Base-by-base conservation (phyloP, 1,140 invertebrate genomes). In the Drosophila bifasciata region DNA sequence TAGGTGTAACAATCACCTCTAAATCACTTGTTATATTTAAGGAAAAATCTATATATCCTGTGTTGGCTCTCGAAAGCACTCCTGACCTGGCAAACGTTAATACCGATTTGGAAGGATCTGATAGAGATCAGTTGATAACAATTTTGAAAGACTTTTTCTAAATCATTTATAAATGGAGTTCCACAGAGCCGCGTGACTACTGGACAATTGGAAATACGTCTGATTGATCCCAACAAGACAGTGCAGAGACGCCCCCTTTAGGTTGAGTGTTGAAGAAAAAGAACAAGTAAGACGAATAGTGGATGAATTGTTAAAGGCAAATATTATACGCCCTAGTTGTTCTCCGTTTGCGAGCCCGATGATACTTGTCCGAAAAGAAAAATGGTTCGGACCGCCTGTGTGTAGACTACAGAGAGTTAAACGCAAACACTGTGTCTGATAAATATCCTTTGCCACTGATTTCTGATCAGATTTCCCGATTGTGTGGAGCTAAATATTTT, bases 381-480 rank as follows among this genome's bases (percentile, higher is more conserved):
- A 61, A 53, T 61, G 36, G 49, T 9, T 28, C 36, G 5, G 16
- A 41, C 19, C 36, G 21, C 11, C 58, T 28, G 0, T 60, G 58
- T 9, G 46, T 60, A 2, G 46, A 60, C 11, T 41, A 28, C 41
- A 2, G 36, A 3, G 16, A 60, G 8, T 15, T 40, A 7, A 50
- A 59, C 40, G 9, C 5, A 5, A 60, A 60, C 13, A 51, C 40
- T 6, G 46, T 50, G 19, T 60, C 57, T 1, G 57, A 50, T 43
- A 61, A 61, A 43, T 61, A 61, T 11, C 25, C 39, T 5, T 44
- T 52, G 16, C 58, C 59, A 0, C 11, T 61, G 0, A 61, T 43
- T 17, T 17, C 46, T 5, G 23, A 61, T 2, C 25, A 62, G 23
- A 45, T 16, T 28, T 6, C 23, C 25, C 15, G 32, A 49, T 2